phyloP scores from a whole-genome alignment of 2,888 invertebrate species.

The Phortica okadai region DNA sequence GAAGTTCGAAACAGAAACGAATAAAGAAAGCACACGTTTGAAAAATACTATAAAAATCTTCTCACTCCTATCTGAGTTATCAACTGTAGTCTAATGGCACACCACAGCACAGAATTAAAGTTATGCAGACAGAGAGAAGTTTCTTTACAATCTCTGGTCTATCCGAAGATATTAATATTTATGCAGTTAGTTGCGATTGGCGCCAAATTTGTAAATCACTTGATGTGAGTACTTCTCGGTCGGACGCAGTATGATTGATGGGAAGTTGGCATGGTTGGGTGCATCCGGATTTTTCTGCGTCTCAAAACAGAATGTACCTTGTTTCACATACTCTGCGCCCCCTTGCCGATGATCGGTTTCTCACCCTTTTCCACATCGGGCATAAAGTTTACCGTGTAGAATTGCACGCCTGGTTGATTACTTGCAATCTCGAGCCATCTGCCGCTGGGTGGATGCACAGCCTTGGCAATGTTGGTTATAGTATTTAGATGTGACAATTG shows the following conservation, averaged over 20 bases:
- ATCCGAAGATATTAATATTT: too few relatives aligned
- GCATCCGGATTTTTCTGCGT: conserved; percentile 96
- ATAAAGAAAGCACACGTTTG: conserved; percentile 75
- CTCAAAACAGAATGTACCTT: conserved; percentile 91
- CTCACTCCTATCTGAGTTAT: too few relatives aligned
- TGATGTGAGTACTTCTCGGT: conserved; percentile 84
- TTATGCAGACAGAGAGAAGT: too few relatives aligned
- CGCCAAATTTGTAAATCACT: conserved; percentile 86
- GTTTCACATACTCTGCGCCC: conserved; percentile 83
- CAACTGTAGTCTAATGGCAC: too few relatives aligned
- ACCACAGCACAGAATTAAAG: too few relatives aligned
- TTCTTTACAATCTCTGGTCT: too few relatives aligned
- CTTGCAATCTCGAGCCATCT: conserved; percentile 88
- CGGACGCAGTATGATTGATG: conserved; percentile 84
- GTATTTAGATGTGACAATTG: conserved; percentile 48
- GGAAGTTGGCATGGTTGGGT: conserved; percentile 89
- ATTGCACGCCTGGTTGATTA: conserved; percentile 93
- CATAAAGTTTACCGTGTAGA: conserved; percentile 89
- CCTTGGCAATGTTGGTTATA: conserved; percentile 81
- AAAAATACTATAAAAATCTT: conserved; percentile 50
- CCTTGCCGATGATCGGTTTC: conserved; percentile 82
- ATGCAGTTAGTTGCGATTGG: conserved; percentile 43
- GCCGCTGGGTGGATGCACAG: conserved; percentile 83
- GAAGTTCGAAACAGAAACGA: conserved; percentile 68
- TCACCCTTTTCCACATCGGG: conserved; percentile 79